Evolutionary conservation across 2,888 invertebrate species (phyloP), one percentile per base, ranked within the genome.

Genomic region (Yponomeuta evonymella): DNA sequence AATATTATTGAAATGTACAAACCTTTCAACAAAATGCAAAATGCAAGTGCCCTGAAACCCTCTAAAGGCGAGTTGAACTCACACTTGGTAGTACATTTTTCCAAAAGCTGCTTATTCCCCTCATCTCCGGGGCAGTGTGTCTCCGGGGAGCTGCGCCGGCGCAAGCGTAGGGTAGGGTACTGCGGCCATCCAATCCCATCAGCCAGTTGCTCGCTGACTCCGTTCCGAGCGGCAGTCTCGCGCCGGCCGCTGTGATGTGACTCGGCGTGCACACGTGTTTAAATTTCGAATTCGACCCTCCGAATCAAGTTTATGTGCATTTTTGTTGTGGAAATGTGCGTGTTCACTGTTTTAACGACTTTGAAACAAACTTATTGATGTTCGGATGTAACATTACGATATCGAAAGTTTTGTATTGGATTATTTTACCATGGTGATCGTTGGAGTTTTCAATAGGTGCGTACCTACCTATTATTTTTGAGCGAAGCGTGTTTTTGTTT

Each of bases 381-480:
- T 77, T 78, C 78, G 75, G 73, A 75, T 70, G 33, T 58, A 69
- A 58, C 51, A 58, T 58, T 68, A 11, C n/a, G 43, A 29, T 71
- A 33, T 23, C 36, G 70, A 70, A 70, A 66, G 78, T 78, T 78
- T 78, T 76, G 75, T 76, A 75, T 80, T 84, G 90, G 90, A 89
- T 90, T 87, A 29, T 82, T 88, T 87, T 85, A 90, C 82, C 86
- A 92, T 92, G 91, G 91, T 92, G 83, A 91, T 92, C 81, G 90
- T 92, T 83, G 87, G 91, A 83, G 91, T 92, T 80, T 92, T 92
- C 82, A 92, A 89, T 87, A 91, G 91, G 91, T 91, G 79, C 86
- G 89, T 85, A 23, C 0, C 23, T 23, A 23, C 23, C 23, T 23
- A 58, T 58, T 43, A 8, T 8, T 58, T 58, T 58, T 15, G 15